A percentile compares a stretch with the other conserved stretches of the same genome.
Conservation (phyloP, 2,797 vertebrate genomes). For the Poeciliopsis infans region DNA sequence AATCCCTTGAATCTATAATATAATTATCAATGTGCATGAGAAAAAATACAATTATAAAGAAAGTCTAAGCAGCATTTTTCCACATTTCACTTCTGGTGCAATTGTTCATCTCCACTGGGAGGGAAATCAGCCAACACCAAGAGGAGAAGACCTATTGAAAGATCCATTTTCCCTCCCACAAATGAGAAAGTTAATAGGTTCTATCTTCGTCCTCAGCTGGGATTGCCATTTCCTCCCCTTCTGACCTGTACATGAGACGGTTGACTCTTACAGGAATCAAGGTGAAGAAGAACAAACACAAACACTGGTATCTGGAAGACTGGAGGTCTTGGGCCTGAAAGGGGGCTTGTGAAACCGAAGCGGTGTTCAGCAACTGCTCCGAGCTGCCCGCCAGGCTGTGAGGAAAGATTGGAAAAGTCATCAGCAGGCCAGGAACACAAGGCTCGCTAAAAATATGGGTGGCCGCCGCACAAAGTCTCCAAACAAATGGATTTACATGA, state of each 20-base stretch:
- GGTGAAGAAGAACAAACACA: constrained; percentile 86
- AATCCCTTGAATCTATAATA: background rate
- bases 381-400: constrained; percentile 61
- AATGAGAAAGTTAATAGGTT: constrained; percentile 67
- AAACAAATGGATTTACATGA: constrained; percentile 81
- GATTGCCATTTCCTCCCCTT: constrained; percentile 84
- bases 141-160: constrained; percentile 63
- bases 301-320: constrained; percentile 42
- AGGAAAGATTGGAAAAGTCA: constrained; percentile 88
- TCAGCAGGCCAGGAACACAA: constrained; percentile 72
- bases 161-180: constrained; percentile 65
- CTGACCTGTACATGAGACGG: constrained; percentile 80
- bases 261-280: constrained; percentile 83
- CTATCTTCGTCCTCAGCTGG: constrained; percentile 77
- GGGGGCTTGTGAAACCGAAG: constrained; percentile 39
- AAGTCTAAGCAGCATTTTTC: constrained; percentile 27
- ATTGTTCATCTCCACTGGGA: constrained; percentile 58
- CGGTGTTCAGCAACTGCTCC: constrained; percentile 37
- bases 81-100: constrained; percentile 32
- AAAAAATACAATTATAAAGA: constrained; percentile 12
- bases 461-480: constrained; percentile 76
- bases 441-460: constrained; percentile 79
- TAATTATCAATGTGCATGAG: background rate
- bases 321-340: constrained; percentile 48
- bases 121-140: constrained; percentile 53